Evolutionary conservation across 2,888 invertebrate genomes (phyloP).

Genomic region (Drymonia ruficornis): DNA sequence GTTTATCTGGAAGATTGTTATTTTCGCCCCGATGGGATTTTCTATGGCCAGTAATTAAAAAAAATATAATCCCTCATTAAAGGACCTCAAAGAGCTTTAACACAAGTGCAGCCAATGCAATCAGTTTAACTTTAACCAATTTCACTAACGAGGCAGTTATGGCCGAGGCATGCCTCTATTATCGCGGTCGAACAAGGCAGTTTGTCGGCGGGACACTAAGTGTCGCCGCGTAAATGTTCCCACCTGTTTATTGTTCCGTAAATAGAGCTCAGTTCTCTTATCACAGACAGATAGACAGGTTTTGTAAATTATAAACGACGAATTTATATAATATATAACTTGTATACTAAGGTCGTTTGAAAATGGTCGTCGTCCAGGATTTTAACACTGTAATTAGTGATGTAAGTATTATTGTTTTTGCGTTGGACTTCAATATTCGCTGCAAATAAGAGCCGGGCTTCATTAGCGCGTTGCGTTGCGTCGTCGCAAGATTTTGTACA

Average conservation of each 20-base stretch:
- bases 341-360: not conserved
- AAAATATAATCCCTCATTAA: not conserved
- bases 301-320: not conserved
- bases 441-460: too few species aligned
- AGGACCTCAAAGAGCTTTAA: not conserved
- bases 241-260: not conserved
- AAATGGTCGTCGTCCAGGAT: not conserved
- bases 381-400: not conserved
- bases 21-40: too few species aligned
- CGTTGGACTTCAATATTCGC: too few species aligned
- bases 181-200: not conserved
- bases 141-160: constrained; percentile 7
- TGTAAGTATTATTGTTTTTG: too few species aligned
- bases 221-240: not conserved
- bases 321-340: not conserved
- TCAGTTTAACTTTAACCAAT: not conserved
- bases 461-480: too few species aligned
- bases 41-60: too few species aligned
- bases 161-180: constrained; percentile 1
- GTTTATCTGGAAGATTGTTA: too few species aligned
- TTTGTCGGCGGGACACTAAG: not conserved
- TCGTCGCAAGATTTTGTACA: too few species aligned
- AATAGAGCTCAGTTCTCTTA: not conserved
- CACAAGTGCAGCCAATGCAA: not conserved
- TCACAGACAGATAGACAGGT: not conserved